Evolutionary conservation across 2,888 invertebrate genomes (phyloP).

Genomic region (Amphiduros pacificus): DNA sequence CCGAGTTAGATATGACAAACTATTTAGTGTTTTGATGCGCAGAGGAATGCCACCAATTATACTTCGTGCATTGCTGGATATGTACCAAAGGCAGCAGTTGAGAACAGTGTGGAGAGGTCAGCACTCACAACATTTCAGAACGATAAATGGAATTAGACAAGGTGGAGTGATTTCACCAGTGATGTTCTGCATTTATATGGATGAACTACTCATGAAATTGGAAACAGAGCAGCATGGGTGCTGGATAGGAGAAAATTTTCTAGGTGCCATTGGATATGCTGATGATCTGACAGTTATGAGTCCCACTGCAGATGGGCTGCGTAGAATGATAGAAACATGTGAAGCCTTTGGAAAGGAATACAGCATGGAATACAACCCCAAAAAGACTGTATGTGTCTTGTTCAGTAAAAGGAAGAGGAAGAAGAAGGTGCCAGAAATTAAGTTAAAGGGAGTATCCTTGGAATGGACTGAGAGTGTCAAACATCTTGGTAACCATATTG

Average conservation of each 20-base stretch:
- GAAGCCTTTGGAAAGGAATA: too few relatives aligned
- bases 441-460: too few relatives aligned
- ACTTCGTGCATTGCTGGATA: not conserved
- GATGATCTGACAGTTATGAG: not conserved
- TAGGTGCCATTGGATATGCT: slow-evolving; percentile 5
- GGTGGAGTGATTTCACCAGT: not conserved
- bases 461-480: too few relatives aligned
- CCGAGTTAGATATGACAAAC: not conserved
- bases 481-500: too few relatives aligned
- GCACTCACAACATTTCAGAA: not conserved
- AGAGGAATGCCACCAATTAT: not conserved
- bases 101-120: not conserved
- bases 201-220: not conserved
- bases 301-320: not conserved
- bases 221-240: not conserved
- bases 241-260: not conserved
- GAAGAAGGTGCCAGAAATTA: too few relatives aligned
- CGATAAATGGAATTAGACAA: not conserved
- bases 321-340: too few relatives aligned
- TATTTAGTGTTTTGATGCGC: not conserved
- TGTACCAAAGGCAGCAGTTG: not conserved
- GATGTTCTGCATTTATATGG: slow-evolving; percentile 3
- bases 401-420: too few relatives aligned
- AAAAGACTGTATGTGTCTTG: too few relatives aligned
- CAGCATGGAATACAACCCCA: too few relatives aligned